Conservation (phyloP, 2,888 invertebrate species). For the Dioctria linearis region DNA sequence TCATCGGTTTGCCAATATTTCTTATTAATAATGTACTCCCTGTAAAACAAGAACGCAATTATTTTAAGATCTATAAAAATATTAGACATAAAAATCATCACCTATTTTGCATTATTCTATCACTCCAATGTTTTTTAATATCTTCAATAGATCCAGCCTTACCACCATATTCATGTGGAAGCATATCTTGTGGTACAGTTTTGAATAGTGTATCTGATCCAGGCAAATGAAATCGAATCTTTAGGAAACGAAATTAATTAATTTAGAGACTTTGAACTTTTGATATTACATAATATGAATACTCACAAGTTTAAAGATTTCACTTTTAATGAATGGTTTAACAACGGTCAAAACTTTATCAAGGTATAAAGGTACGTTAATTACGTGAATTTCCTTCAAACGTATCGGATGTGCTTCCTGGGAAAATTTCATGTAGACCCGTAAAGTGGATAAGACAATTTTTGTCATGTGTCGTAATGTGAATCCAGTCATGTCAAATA, state of each 20-base stretch:
- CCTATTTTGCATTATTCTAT: conserved; percentile 76
- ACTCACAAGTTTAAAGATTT: conserved; percentile 77
- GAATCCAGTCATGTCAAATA: conserved; percentile 80
- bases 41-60: conserved; percentile 60
- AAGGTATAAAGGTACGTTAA: conserved; percentile 78
- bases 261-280: neutral
- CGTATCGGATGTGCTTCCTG: conserved; percentile 82
- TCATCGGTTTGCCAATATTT: conserved; percentile 72
- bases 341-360: conserved; percentile 77
- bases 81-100: conserved; percentile 66
- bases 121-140: conserved; percentile 77
- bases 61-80: neutral
- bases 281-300: neutral
- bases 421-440: conserved; percentile 81
- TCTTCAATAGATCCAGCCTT: conserved; percentile 75
- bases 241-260: conserved; percentile 57
- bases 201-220: conserved; percentile 77
- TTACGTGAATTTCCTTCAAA: conserved; percentile 77
- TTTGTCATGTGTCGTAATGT: conserved; percentile 77
- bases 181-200: conserved; percentile 76
- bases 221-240: conserved; percentile 81
- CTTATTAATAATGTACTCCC: conserved; percentile 76
- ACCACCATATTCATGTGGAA: conserved; percentile 81
- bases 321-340: conserved; percentile 79
- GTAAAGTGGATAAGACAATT: conserved; percentile 76